Base-by-base conservation (phyloP, 2,113 vertebrate genomes). In the Hirundichthys speculiger region DNA sequence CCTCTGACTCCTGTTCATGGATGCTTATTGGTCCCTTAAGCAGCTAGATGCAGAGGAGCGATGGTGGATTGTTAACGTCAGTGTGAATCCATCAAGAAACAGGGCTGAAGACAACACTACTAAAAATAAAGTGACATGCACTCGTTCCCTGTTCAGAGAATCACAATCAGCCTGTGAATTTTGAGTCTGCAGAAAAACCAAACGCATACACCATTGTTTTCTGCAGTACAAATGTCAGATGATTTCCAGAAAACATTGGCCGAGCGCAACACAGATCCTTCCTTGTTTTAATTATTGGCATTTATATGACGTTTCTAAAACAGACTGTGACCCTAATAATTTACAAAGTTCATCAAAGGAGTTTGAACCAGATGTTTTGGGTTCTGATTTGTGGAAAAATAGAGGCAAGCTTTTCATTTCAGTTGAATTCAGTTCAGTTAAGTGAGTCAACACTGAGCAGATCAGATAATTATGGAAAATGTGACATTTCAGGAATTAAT, bases 1-100 rank as follows among this genome's bases (percentile, higher is more conserved):
- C 49, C 40, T 3, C 34, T 56, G 56, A 59, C 20, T 16, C 45
- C 18, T 43, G 1, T 18, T 64, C 24, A 60, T 40, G 48, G 15
- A 42, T 2, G 20, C 24, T 56, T 16, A 54, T 0, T 59, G 62
- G 42, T 43, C 25, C 39, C 42, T 15, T 40, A 27, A 63, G 42
- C 40, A 57, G 54, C 41, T 42, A 18, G 24, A 27, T 55, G 52
- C 14, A 49, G 18, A 70, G 45, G 49, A 39, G 48, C 64, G 27
- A 47, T 55, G 69, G 51, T 27, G 25, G 51, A 20, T 20, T 39
- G 24, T 41, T 63, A 38, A 57, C n/a, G 53, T 60, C 8, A 34
- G 22, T 20, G 24, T 30, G 48, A 59, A 55, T 49, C 18, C 57
- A 27, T 5, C 41, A 40, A 46, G 30, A 41, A 22, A 48, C 49